These are phyloP conservation scores for Drosophila arizonae DNA, from an alignment of 1,140 invertebrate genomes.

Conservation along the genomic window DNA sequence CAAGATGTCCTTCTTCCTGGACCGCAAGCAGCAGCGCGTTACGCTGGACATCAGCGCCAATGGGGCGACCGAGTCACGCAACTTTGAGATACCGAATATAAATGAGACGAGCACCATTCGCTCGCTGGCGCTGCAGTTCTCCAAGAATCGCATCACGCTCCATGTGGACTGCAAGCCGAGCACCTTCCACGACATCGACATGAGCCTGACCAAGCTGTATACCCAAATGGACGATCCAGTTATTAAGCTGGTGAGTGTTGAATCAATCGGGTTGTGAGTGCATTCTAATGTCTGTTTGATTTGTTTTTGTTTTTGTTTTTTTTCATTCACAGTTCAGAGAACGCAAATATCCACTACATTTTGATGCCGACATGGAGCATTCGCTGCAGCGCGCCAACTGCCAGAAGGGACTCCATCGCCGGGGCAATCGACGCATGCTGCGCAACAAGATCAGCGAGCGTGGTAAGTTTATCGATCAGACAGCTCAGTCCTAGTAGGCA, in stretches of 20 bases:
- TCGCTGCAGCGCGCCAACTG: constrained; percentile 81
- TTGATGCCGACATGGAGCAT: constrained; percentile 81
- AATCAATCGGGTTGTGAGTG: neutral
- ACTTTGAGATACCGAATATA: constrained; percentile 81
- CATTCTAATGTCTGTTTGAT: neutral
- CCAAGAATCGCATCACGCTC: constrained; percentile 75
- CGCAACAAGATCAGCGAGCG: constrained; percentile 78
- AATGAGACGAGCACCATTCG: constrained; percentile 82
- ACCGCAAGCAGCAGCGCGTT: constrained; percentile 86
- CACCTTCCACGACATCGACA: constrained; percentile 75
- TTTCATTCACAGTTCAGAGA: constrained; percentile 81
- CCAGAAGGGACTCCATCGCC: constrained; percentile 73
- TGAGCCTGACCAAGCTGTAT: constrained; percentile 77
- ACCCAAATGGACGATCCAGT: constrained; percentile 82
- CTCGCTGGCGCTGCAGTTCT: constrained; percentile 75
- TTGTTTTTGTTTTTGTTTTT: neutral
- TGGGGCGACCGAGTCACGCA: constrained; percentile 70
- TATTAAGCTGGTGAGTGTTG: constrained; percentile 75
- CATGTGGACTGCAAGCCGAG: constrained; percentile 81
- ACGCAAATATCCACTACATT: constrained; percentile 83
- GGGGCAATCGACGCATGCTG: constrained; percentile 73
- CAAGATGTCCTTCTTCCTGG: constrained; percentile 87
- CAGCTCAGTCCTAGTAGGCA: constrained; percentile 30
- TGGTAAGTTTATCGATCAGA: constrained; percentile 61
- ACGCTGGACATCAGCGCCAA: constrained; percentile 82